These are phyloP conservation scores for Stratiomys singularior DNA, from an alignment of 2,888 invertebrate species.

Conservation along the genomic window DNA sequence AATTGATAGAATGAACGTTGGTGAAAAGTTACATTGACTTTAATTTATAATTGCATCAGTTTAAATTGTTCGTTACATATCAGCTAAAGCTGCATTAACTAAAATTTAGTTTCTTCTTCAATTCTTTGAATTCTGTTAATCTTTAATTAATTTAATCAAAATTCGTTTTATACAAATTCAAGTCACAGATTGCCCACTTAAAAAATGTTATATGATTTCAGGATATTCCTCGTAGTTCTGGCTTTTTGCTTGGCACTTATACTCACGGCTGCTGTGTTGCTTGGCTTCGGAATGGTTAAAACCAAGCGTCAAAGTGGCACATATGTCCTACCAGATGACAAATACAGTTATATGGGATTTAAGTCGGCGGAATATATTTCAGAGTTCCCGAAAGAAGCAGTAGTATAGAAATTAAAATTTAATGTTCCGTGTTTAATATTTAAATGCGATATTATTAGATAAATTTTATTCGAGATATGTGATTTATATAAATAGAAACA, in stretches of 20 bases:
- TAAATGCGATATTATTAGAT: background rate
- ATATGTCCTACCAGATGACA: background rate
- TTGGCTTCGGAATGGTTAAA: background rate
- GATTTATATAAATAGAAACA: background rate
- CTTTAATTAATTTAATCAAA: too few species aligned
- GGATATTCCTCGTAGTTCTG: background rate
- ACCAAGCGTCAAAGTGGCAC: background rate
- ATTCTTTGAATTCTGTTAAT: too few species aligned
- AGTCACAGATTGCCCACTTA: too few species aligned
- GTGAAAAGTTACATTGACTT: too few species aligned
- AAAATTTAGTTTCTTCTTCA: too few species aligned
- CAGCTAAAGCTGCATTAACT: too few species aligned
- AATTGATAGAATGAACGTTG: too few species aligned
- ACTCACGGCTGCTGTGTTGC: background rate
- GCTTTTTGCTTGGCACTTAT: background rate
- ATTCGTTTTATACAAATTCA: too few species aligned
- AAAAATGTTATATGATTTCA: too few species aligned
- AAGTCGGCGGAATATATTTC: background rate
- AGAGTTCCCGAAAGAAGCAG: background rate
- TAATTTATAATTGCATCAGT: too few species aligned
- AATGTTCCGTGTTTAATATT: background rate
- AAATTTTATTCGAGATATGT: background rate
- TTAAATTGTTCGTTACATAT: too few species aligned
- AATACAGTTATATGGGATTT: background rate
- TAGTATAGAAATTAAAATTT: background rate